Evolutionary conservation across 2,797 vertebrate species (phyloP), one percentile per base, ranked within the genome.

Genomic region (Lepilemur septentrionalis): DNA sequence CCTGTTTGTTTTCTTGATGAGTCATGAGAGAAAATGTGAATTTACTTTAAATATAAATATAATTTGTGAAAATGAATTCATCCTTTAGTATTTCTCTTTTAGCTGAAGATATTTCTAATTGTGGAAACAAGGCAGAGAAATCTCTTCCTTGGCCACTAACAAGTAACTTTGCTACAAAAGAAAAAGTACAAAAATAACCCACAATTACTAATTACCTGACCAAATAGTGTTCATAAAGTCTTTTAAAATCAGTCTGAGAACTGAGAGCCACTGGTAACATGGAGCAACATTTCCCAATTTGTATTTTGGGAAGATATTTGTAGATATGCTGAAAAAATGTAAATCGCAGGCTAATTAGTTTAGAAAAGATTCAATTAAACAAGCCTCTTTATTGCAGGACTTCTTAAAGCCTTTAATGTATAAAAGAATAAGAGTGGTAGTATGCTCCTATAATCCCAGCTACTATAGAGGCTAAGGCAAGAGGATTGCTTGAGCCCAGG

Each of bases 41-140:
- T 93, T 92, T 89, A 92, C 41, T 95, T 94, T 57, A 89, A 92
- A 89, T 63, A 72, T 63, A 92, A 90, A 73, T 92, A 43, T 13
- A 59, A 59, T 91, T 78, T 94, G 22, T 96, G 83, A 82, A 84
- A 91, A 89, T 81, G 28, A 87, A 80, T 78, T 32, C 20, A 93
- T 76, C 30, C 28, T 75, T 67, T 78, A 91, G 46, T 83, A 63
- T 65, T 86, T 89, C 73, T 93, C 46, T 63, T 93, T 81, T 79
- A 52, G 28, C 90, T 83, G 5, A 94, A 93, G 43, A 69, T 78
- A 5, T 89, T 94, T 94, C 83, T 91, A 87, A 81, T 67, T 95
- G 32, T 94, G 59, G 55, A 91, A 97, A 55, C 70, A 91, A 93
- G 32, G 72, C 70, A 96, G 46, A 70, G 30, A 80, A 89, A 91